Conservation (phyloP, 2,797 vertebrate genomes). For the Pantherophis alleghaniensis region DNA sequence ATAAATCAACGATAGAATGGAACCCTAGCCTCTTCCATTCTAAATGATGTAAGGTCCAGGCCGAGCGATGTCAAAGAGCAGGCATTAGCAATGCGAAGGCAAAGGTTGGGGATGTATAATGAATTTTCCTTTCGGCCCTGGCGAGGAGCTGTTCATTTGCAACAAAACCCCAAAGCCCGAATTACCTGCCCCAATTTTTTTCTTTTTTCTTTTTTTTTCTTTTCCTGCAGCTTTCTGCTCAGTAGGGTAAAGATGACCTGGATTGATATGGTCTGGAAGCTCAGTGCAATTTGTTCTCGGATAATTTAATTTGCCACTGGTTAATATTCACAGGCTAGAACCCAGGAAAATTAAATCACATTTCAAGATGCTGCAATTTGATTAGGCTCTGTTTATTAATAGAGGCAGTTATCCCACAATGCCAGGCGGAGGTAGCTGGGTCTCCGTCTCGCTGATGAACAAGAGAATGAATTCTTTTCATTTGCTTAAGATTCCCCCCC, state of each 20-base stretch:
- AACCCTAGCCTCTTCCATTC: conserved; percentile 30
- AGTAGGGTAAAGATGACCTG: conserved; percentile 46
- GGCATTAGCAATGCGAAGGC: conserved; percentile 31
- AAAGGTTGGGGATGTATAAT: conserved; percentile 31
- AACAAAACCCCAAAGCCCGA: conserved; percentile 59
- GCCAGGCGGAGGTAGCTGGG: conserved; percentile 3
- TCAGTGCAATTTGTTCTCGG: conserved; percentile 54
- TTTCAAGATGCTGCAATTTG: conserved; percentile 59
- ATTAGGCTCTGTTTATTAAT: conserved; percentile 64
- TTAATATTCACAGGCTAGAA: conserved; percentile 52
- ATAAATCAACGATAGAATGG: conserved; percentile 22
- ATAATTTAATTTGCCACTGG: conserved; percentile 61
- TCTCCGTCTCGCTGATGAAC: neutral
- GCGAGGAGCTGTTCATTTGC: conserved; percentile 62
- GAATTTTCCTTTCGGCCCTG: conserved; percentile 37
- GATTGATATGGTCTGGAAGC: conserved; percentile 34
- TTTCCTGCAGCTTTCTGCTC: conserved; percentile 25
- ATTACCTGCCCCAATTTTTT: conserved; percentile 32
- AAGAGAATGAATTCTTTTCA: neutral
- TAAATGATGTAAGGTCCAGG: conserved; percentile 26
- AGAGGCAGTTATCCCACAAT: conserved; percentile 45
- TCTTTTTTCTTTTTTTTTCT: neutral
- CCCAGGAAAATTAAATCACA: conserved; percentile 61
- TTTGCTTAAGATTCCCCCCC: conserved; percentile 12
- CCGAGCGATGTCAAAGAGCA: conserved; percentile 43